Evolutionary conservation across 2,113 vertebrate species (phyloP).

Genomic region (Motacilla alba): DNA sequence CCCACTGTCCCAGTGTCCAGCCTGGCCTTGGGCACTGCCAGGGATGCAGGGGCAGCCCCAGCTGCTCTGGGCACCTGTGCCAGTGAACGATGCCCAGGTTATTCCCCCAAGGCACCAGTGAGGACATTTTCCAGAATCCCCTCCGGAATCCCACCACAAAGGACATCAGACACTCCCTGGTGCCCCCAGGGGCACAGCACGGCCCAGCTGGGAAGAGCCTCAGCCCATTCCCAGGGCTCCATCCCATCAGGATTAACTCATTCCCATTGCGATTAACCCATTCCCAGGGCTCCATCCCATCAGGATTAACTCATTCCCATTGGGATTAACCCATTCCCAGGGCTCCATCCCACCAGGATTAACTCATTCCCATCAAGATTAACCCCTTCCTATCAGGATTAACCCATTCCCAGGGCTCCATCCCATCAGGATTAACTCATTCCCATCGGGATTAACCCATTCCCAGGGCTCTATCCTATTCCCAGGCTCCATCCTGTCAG

Average conservation of each 20-base stretch:
- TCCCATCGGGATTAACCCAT: too few species aligned
- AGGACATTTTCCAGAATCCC: background rate
- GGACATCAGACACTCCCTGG: background rate
- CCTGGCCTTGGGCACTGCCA: background rate
- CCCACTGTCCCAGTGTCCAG: background rate
- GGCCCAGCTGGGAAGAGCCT: background rate
- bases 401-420: too few species aligned
- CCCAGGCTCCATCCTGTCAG: too few species aligned
- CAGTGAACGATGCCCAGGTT: background rate
- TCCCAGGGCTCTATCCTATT: too few species aligned
- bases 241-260: too few species aligned
- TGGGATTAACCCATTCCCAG: background rate
- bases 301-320: too few species aligned
- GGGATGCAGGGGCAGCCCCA: background rate
- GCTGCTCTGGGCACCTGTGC: background rate
- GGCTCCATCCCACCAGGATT: too few species aligned
- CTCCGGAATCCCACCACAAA: background rate
- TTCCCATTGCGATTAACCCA: too few species aligned
- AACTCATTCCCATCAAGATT: too few species aligned
- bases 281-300: too few species aligned
- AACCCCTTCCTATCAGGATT: too few species aligned
- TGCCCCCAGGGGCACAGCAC: background rate
- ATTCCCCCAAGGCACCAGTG: background rate
- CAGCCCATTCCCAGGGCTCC: background rate
- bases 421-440: too few species aligned